phyloP scores from a whole-genome alignment of 2,888 invertebrate species.

The Camponotus fellah region DNA sequence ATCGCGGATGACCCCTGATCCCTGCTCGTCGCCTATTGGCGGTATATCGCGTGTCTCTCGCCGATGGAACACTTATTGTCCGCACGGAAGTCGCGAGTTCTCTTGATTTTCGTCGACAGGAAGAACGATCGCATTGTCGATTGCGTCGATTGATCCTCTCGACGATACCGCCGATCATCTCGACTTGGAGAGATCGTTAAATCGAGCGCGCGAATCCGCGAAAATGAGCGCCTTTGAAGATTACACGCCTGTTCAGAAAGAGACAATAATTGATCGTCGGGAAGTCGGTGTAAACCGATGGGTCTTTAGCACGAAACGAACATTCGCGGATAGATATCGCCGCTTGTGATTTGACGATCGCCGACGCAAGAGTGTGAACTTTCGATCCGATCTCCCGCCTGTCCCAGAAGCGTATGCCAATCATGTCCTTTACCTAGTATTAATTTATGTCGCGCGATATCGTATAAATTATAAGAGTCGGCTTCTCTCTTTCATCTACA shows the following conservation, averaged over 20 bases:
- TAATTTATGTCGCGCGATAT: slow-evolving; percentile 67
- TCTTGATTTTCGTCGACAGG: slow-evolving; percentile 17
- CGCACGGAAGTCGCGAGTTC: slow-evolving; percentile 39
- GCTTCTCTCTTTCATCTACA: slow-evolving; percentile 47
- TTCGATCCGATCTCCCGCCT: slow-evolving; percentile 63
- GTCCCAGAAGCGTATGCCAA: slow-evolving; percentile 35
- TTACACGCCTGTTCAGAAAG: background rate
- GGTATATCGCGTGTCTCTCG: slow-evolving; percentile 80
- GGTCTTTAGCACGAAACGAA: slow-evolving; percentile 64
- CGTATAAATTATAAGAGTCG: slow-evolving; percentile 65
- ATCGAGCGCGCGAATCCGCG: background rate
- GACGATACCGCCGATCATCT: background rate
- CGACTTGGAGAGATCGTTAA: background rate
- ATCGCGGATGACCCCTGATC: slow-evolving; percentile 79
- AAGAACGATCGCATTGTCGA: slow-evolving; percentile 6
- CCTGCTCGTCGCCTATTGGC: slow-evolving; percentile 80
- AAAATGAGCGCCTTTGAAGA: slow-evolving; percentile 33
- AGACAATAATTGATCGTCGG: slow-evolving; percentile 68
- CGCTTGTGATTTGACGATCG: slow-evolving; percentile 57
- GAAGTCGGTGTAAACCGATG: slow-evolving; percentile 61
- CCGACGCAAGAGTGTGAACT: slow-evolving; percentile 40
- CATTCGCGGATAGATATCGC: slow-evolving; percentile 55
- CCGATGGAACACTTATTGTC: slow-evolving; percentile 68
- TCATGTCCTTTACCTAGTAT: slow-evolving; percentile 56
- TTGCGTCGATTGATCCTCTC: background rate